A percentile compares a stretch with the other conserved stretches of the same genome.
These are phyloP conservation scores for Drosophila athabasca DNA, from an alignment of 1,140 invertebrate species.

Conservation along the genomic window DNA sequence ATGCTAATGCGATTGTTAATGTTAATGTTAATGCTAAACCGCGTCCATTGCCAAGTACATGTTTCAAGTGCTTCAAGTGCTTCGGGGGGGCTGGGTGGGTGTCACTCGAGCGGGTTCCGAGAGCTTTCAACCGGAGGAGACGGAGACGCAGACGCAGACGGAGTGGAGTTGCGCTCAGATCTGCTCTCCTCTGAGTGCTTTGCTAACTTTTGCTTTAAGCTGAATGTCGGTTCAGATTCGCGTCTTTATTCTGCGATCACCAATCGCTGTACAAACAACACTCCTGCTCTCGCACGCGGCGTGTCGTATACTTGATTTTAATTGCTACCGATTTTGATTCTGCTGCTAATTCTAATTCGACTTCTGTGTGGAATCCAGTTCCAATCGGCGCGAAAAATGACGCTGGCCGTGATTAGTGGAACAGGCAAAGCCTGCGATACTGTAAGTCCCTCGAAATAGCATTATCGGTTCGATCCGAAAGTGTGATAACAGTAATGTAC, in stretches of 20 bases:
- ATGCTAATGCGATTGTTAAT: constrained; percentile 9
- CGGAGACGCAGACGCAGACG: constrained; percentile 32
- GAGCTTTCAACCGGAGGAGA: constrained; percentile 43
- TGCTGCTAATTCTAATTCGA: too few species aligned
- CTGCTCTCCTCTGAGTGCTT: constrained; percentile 25
- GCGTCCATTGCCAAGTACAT: constrained; percentile 60
- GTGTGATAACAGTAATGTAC: constrained; percentile 23
- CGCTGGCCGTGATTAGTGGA: constrained; percentile 55
- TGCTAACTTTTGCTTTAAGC: constrained; percentile 58
- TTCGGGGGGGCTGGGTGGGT: constrained; percentile 14
- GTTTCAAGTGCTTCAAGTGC: not conserved
- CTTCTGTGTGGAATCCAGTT: constrained; percentile 3
- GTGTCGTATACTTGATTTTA: constrained; percentile 61
- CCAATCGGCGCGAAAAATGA: constrained; percentile 36
- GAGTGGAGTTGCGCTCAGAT: constrained; percentile 11
- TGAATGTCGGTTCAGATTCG: constrained; percentile 59
- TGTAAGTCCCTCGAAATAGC: constrained; percentile 58
- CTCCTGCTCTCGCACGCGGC: constrained; percentile 10
- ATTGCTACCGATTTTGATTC: constrained; percentile 17
- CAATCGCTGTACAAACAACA: constrained; percentile 62
- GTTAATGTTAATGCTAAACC: constrained; percentile 57
- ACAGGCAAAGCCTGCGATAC: constrained; percentile 43
- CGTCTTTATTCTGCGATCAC: constrained; percentile 56
- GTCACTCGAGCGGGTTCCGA: constrained; percentile 64
- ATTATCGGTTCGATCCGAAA: constrained; percentile 10